Evolutionary conservation across 2,113 vertebrate genomes (phyloP).

Genomic region (Atractosteus spatula): DNA sequence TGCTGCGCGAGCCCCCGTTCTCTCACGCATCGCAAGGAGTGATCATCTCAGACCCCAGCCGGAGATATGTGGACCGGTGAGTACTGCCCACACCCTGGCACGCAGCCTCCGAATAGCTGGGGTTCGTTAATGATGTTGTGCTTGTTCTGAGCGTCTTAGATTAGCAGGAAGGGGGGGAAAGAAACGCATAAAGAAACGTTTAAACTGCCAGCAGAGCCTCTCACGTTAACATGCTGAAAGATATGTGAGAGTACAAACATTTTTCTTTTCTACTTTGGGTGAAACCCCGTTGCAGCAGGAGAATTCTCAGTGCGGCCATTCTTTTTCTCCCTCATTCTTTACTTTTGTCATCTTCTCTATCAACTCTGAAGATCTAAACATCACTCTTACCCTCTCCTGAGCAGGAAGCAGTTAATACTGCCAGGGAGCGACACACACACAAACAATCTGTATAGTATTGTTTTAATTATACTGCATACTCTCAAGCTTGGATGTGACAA

Average conservation of each 20-base stretch:
- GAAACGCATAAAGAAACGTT: too few relatives aligned
- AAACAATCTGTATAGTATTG: neutral
- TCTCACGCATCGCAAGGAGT: slow-evolving; percentile 59
- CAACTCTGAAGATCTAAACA: slow-evolving; percentile 23
- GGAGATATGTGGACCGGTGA: slow-evolving; percentile 87
- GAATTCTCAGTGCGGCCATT: neutral
- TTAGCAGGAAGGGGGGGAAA: too few relatives aligned
- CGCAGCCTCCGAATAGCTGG: too few relatives aligned
- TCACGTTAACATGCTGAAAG: too few relatives aligned
- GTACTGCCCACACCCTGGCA: slow-evolving; percentile 41
- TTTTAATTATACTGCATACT: neutral
- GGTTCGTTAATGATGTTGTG: too few relatives aligned
- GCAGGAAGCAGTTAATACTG: slow-evolving; percentile 10
- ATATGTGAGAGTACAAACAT: too few relatives aligned
- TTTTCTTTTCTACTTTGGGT: too few relatives aligned
- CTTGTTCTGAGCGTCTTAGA: too few relatives aligned
- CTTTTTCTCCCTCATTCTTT: slow-evolving; percentile 21
- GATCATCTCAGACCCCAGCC: slow-evolving; percentile 70
- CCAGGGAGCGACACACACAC: neutral
- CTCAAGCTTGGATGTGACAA: neutral
- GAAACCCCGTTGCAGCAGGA: too few relatives aligned
- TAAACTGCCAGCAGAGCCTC: too few relatives aligned
- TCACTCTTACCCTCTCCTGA: slow-evolving; percentile 36
- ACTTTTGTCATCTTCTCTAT: slow-evolving; percentile 25
- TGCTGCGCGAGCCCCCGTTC: slow-evolving; percentile 82